phyloP scores from a whole-genome alignment of 2,797 vertebrate genomes.

The Eutrigla gurnardus region DNA sequence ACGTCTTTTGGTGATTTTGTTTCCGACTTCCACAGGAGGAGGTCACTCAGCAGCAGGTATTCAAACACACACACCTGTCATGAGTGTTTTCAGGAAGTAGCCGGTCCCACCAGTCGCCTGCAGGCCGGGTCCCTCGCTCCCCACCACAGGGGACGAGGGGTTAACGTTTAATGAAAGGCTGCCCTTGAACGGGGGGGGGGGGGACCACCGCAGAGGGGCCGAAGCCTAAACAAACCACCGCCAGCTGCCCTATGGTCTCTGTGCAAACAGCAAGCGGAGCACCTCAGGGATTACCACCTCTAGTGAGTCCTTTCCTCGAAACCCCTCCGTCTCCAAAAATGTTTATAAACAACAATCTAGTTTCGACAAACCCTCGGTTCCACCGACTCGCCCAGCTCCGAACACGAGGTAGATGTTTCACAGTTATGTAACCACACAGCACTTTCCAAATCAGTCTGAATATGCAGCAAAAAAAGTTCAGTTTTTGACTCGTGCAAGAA shows the following conservation, averaged over 20 bases:
- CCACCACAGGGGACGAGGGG: conserved; percentile 41
- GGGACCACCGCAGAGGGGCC: conserved; percentile 65
- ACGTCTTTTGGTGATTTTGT: conserved; percentile 24
- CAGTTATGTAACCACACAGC: conserved; percentile 58
- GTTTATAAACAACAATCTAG: conserved; percentile 45
- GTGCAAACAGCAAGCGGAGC: conserved; percentile 68
- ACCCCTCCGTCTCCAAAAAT: conserved; percentile 4
- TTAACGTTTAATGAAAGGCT: conserved; percentile 71
- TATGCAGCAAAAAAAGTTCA: neutral
- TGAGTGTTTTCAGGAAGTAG: conserved; percentile 19
- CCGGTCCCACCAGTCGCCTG: conserved; percentile 36
- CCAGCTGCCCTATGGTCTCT: conserved; percentile 75
- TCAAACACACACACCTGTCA: conserved; percentile 52
- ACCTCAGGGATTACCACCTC: conserved; percentile 60
- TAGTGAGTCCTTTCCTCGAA: conserved; percentile 41
- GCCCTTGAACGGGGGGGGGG: conserved; percentile 45
- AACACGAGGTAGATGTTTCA: conserved; percentile 59
- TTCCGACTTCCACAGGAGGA: conserved; percentile 16
- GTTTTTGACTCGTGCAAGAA: conserved; percentile 10
- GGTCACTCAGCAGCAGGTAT: conserved; percentile 42
- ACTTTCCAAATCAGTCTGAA: conserved; percentile 47
- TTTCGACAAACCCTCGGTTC: conserved; percentile 51
- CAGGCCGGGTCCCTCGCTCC: conserved; percentile 28
- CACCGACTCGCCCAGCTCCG: conserved; percentile 43
- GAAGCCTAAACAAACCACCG: conserved; percentile 76